A percentile compares a stretch with the other conserved stretches of the same genome.
These are phyloP conservation scores for Crotalus tigris DNA, from an alignment of 2,113 vertebrate genomes.

Conservation along the genomic window DNA sequence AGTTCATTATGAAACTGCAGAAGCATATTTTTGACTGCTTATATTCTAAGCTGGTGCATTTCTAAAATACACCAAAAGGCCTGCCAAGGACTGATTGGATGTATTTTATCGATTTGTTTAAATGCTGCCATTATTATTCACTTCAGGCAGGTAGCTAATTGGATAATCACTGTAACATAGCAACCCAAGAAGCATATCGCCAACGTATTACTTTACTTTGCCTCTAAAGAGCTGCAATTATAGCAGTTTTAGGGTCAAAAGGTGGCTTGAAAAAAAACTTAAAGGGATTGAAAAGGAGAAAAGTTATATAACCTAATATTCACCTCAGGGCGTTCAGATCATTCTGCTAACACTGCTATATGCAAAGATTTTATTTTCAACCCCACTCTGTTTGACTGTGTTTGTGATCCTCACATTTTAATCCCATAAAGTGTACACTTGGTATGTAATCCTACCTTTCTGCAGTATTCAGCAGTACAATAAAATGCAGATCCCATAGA, in stretches of 20 bases:
- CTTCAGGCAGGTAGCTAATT: constrained; percentile 21
- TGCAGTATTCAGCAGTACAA: constrained; percentile 30
- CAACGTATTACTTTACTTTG: constrained; percentile 8
- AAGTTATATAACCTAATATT: background rate
- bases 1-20: background rate
- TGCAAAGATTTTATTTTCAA: background rate
- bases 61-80: background rate
- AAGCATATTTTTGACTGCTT: background rate
- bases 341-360: background rate
- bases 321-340: background rate
- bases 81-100: constrained; percentile 13
- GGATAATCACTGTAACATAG: constrained; percentile 34
- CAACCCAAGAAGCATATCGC: constrained; percentile 19
- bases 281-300: constrained; percentile 12
- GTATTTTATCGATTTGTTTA: constrained; percentile 27
- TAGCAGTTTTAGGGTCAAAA: constrained; percentile 22
- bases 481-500: constrained; percentile 36
- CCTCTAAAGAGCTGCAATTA: constrained; percentile 11
- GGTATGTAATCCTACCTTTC: background rate
- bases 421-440: constrained; percentile 13
- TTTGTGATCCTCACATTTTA: background rate
- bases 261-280: constrained; percentile 33
- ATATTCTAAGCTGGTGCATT: constrained; percentile 1
- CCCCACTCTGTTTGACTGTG: background rate
- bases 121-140: background rate